phyloP scores from a whole-genome alignment of 2,113 vertebrate genomes.

The Rhadina sibilatrix region DNA sequence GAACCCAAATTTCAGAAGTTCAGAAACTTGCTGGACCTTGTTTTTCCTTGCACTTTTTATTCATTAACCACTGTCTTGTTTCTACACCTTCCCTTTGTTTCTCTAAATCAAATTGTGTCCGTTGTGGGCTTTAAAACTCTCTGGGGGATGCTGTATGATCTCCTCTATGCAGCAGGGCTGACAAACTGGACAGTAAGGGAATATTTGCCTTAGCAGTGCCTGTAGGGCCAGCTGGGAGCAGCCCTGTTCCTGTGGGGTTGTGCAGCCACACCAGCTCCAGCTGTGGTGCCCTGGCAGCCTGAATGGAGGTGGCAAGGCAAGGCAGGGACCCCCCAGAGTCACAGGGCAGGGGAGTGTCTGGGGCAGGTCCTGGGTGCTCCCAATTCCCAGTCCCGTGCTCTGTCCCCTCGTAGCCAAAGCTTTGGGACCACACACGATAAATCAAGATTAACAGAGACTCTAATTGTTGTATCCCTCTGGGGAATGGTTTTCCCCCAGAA shows the following conservation, averaged over 20 bases:
- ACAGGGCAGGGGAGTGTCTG: neutral
- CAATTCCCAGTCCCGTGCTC: neutral
- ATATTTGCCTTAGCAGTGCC: neutral
- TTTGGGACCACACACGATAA: neutral
- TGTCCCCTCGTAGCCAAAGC: accelerated
- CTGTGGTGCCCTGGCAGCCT: neutral
- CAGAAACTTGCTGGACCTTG: neutral
- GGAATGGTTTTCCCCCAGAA: too few relatives aligned
- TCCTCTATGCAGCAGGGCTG: neutral
- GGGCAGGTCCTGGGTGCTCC: neutral
- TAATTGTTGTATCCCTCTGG: too few relatives aligned
- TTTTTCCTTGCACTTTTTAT: neutral
- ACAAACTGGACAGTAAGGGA: neutral
- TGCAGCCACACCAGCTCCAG: neutral
- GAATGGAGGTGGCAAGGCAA: neutral
- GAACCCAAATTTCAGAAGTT: neutral
- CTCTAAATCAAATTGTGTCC: neutral
- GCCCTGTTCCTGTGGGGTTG: neutral
- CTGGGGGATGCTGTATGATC: neutral
- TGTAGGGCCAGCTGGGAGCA: neutral
- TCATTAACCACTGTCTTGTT: neutral
- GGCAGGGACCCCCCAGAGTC: neutral
- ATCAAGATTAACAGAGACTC: neutral
- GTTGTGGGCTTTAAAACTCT: neutral
- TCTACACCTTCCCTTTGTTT: neutral